These are phyloP conservation scores for Crambe crambe DNA, from an alignment of 37 sponge, comb jelly and placozoan species.

Conservation along the genomic window DNA sequence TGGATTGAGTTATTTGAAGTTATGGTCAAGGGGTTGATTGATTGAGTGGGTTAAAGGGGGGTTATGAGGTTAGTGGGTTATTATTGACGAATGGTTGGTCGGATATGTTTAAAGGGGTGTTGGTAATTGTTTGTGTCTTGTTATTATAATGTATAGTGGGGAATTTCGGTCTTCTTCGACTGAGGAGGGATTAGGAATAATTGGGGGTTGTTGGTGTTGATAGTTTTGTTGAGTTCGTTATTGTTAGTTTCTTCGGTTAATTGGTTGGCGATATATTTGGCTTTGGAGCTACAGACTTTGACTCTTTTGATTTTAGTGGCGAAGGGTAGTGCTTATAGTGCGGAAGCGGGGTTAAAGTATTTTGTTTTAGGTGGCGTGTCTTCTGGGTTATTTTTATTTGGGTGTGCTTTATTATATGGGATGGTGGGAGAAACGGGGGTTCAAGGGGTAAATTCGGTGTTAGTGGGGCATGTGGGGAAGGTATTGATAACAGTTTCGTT, in stretches of 20 bases:
- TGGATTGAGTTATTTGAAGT: neutral
- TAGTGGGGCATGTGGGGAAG: slow-evolving; percentile 33
- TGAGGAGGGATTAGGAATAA: too few relatives aligned
- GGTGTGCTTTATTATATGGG: slow-evolving; percentile 65
- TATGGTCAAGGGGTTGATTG: neutral
- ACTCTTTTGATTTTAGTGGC: slow-evolving; percentile 64
- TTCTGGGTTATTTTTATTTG: slow-evolving; percentile 75
- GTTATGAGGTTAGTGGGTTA: slow-evolving; percentile 21
- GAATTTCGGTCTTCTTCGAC: too few relatives aligned
- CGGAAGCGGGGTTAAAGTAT: slow-evolving; percentile 67
- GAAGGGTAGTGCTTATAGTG: slow-evolving; percentile 61
- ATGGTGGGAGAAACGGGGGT: slow-evolving; percentile 58
- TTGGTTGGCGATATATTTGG: slow-evolving; percentile 68
- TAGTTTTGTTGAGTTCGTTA: slow-evolving; percentile 67
- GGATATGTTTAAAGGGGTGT: slow-evolving; percentile 38
- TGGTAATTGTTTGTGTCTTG: slow-evolving; percentile 53
- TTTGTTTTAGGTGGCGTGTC: slow-evolving; percentile 72
- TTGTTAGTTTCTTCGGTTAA: slow-evolving; percentile 71
- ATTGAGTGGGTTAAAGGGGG: too few relatives aligned
- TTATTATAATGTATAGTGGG: slow-evolving; percentile 38
- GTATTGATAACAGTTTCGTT: slow-evolving; percentile 65
- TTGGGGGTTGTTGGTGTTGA: slow-evolving; percentile 43
- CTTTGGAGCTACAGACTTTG: slow-evolving; percentile 67
- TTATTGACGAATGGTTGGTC: slow-evolving; percentile 52
- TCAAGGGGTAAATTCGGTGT: slow-evolving; percentile 45